These are phyloP conservation scores for Spilogale gracilis DNA, from an alignment of 2,113 vertebrate genomes.

Conservation along the genomic window DNA sequence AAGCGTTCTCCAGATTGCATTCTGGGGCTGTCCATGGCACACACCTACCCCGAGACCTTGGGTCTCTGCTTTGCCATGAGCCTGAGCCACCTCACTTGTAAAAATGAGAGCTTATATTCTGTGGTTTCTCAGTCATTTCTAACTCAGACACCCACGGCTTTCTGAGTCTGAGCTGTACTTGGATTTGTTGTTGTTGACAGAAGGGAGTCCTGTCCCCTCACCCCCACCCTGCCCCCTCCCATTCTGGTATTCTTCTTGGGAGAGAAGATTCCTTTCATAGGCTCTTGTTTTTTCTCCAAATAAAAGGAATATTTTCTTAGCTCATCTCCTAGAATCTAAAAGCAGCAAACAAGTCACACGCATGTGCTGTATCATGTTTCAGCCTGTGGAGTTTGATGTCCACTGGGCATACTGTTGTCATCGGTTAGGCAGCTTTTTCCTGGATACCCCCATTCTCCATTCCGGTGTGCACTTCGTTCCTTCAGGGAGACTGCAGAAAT, in stretches of 20 bases:
- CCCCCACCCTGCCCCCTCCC: fast-evolving
- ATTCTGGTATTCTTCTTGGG: neutral
- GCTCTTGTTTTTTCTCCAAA: constrained; percentile 14
- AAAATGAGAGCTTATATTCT: neutral
- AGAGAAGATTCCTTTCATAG: constrained; percentile 6
- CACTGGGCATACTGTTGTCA: fast-evolving
- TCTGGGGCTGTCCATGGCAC: neutral
- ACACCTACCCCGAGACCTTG: neutral
- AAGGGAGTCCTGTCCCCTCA: neutral
- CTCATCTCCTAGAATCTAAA: neutral
- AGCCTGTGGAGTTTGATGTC: neutral
- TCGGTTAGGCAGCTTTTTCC: neutral
- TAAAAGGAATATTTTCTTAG: constrained; percentile 51
- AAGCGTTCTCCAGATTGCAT: neutral
- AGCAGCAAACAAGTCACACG: neutral
- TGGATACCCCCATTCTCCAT: fast-evolving
- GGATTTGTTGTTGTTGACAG: neutral
- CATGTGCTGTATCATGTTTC: fast-evolving
- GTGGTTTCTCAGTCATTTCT: neutral
- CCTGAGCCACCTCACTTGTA: neutral
- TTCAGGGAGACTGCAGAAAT: neutral
- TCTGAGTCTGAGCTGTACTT: neutral
- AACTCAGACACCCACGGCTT: neutral
- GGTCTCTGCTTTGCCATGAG: neutral
- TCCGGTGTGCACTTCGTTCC: fast-evolving